A percentile compares a stretch with the other conserved stretches of the same genome.
These are phyloP conservation scores for Cancer borealis DNA, from an alignment of 2,888 invertebrate species.

Conservation along the genomic window DNA sequence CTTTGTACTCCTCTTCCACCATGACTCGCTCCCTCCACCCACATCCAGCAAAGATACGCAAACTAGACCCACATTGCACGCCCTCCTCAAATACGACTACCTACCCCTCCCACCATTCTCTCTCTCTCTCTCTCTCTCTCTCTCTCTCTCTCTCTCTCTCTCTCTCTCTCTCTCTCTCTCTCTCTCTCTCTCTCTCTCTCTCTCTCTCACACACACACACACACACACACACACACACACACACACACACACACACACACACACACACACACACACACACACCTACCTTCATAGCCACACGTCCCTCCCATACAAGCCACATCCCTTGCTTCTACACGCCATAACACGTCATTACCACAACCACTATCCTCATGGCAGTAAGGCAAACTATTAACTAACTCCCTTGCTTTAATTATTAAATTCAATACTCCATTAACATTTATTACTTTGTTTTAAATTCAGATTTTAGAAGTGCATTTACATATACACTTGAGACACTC, in stretches of 20 bases:
- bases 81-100: background rate
- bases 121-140: background rate
- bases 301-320: background rate
- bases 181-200: background rate
- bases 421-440: too few relatives aligned
- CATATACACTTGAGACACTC: too few relatives aligned
- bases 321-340: too few relatives aligned
- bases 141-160: background rate
- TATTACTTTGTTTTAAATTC: too few relatives aligned
- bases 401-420: too few relatives aligned
- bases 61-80: background rate
- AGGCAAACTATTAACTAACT: too few relatives aligned
- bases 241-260: constrained; percentile 5
- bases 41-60: background rate
- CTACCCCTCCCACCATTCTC: background rate
- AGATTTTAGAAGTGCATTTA: too few relatives aligned
- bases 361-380: too few relatives aligned
- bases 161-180: background rate
- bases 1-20: too few relatives aligned
- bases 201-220: background rate
- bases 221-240: constrained; percentile 48
- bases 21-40: background rate
- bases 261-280: constrained; percentile 1
- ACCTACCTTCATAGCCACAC: background rate
- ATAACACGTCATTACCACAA: too few relatives aligned